Base-by-base conservation (phyloP, 2,113 vertebrate species). In the Tragelaphus buxtoni region DNA sequence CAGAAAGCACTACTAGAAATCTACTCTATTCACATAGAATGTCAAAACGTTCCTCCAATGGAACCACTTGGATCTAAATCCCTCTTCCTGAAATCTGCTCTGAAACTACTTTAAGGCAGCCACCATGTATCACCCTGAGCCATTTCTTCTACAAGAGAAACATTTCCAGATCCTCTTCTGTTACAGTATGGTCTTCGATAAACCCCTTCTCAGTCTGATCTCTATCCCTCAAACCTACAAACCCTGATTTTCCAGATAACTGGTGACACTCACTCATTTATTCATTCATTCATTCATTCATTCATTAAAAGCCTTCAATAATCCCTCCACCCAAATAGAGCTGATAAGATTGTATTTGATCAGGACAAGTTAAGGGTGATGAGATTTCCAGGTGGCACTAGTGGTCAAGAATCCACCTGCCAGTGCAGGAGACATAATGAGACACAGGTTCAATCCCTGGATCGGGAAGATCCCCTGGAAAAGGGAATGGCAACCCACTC, bases 301-400 rank as follows among this genome's bases (percentile, higher is more conserved):
- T 32, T 88, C 56, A 82, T 35, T 90, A 65, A 97, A 96, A 85
- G 35, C 42, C 56, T 82, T n/a, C 69, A 96, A 72, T 77, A 94
- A 77, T 85, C 24, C 28, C 8, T 61, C 47, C 0, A 87, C 90
- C 63, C 3, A n/a, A 92, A 89, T 83, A 88, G n/a, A 93, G 72
- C 94, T 89, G 60, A 9, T 9, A 42, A 89, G 65, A 93, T 0
- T 0, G 12, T 85, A 90, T 58, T 32, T 86, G 74, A 93, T 86
- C 92, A 30, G 63, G 42, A 49, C n/a, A 77, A 51, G 88, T 91
- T 96, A 69, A 12, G 47, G 55, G 65, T 92, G 69, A 42, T 74
- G 35, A 74, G 39, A 42, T 24, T 42, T 42, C 22, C 69, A 39
- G 42, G 39, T 74, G 69, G 11, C 69, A 42, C 35, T 72, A 74